Percentiles rank a stretch among this genome's conserved stretches.
phyloP scores from a whole-genome alignment of 2,797 vertebrate species.

The Antrozous pallidus region DNA sequence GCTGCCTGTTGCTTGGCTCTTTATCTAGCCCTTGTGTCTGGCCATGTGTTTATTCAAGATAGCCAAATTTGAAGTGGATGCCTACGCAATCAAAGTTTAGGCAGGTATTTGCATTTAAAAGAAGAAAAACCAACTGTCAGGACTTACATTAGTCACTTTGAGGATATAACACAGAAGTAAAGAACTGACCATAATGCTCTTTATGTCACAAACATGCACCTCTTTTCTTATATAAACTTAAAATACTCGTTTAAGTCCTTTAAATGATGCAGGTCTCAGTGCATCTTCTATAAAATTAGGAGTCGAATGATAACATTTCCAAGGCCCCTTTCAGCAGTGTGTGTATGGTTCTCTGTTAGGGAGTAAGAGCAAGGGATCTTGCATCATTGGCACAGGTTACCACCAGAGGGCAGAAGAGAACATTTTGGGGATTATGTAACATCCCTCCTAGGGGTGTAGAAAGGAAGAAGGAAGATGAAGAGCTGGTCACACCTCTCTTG shows the following conservation, averaged over 20 bases:
- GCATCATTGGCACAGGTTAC: background rate
- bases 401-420: background rate
- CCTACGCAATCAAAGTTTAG: background rate
- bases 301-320: background rate
- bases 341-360: background rate
- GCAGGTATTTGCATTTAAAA: background rate
- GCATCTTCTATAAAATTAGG: background rate
- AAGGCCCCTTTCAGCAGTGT: background rate
- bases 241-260: background rate
- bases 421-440: rapidly evolving
- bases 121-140: background rate
- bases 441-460: background rate
- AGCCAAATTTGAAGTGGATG: background rate
- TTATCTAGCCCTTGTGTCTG: background rate
- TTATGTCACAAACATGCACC: background rate
- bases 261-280: background rate
- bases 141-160: background rate
- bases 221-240: background rate
- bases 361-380: background rate
- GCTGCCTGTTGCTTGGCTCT: background rate
- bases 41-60: too few relatives aligned
- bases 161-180: background rate
- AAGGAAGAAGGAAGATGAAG: background rate
- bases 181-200: background rate
- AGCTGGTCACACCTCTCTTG: background rate